These are phyloP conservation scores for Sebastes cheni DNA, from an alignment of 2,797 vertebrate species.

Conservation along the genomic window DNA sequence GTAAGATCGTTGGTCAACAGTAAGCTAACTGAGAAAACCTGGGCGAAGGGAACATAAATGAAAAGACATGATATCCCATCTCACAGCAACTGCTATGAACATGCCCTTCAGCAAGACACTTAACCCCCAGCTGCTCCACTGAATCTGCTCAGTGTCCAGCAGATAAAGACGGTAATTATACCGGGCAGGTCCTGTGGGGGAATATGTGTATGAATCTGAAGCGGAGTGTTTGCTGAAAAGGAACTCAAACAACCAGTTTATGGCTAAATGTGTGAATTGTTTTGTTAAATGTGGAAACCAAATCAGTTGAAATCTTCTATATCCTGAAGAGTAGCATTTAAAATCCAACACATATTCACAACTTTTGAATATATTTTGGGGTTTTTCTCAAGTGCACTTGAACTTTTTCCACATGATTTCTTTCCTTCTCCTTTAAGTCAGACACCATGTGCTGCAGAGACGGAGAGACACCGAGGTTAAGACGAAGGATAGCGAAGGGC, in stretches of 20 bases:
- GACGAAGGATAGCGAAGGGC: not conserved
- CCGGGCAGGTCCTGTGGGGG: not conserved
- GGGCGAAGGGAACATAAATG: slow-evolving; percentile 1
- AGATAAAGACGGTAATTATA: slow-evolving; percentile 27
- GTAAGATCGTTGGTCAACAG: slow-evolving; percentile 18
- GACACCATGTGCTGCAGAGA: not conserved
- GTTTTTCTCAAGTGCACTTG: not conserved
- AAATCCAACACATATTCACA: not conserved
- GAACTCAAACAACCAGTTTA: not conserved
- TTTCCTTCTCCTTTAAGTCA: not conserved
- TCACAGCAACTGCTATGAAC: slow-evolving; percentile 7
- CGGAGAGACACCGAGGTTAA: not conserved
- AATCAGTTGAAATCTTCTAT: not conserved
- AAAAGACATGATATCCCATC: slow-evolving; percentile 21
- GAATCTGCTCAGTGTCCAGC: slow-evolving; percentile 17
- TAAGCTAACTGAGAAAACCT: slow-evolving; percentile 5
- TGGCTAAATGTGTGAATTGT: not conserved
- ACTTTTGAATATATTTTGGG: not conserved
- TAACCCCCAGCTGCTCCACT: slow-evolving; percentile 22
- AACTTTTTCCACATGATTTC: not conserved
- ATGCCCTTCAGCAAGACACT: slow-evolving; percentile 45
- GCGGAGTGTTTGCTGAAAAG: not conserved
- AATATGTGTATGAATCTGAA: not conserved
- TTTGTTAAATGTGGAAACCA: not conserved
- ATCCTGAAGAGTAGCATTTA: not conserved